Evolutionary conservation across 92 coral and sea anemone species (phyloP).

Genomic region (Umimayanthus chanpuru): DNA sequence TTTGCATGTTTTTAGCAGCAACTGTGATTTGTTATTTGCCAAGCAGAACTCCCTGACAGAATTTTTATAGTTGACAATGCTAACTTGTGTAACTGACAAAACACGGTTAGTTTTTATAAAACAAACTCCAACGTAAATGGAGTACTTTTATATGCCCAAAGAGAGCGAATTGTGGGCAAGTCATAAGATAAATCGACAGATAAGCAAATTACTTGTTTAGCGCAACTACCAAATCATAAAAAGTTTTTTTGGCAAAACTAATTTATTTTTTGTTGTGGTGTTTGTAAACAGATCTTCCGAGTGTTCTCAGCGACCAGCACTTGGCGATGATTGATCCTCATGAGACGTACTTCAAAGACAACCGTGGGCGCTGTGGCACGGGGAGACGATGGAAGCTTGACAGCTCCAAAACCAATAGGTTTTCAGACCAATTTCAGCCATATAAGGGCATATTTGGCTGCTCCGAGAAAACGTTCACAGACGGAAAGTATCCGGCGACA

Average conservation of each 20-base stretch:
- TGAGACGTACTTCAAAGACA: conserved; percentile 74
- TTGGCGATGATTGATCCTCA: conserved; percentile 89
- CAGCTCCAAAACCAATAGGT: conserved; percentile 9
- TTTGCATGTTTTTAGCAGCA: too few relatives aligned
- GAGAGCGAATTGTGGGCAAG: neutral
- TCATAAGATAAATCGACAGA: neutral
- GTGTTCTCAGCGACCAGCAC: conserved; percentile 73
- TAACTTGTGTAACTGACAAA: too few relatives aligned
- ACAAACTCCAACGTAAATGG: too few relatives aligned
- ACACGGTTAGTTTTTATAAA: too few relatives aligned
- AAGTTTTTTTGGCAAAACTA: neutral
- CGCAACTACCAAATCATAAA: neutral
- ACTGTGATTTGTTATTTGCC: too few relatives aligned
- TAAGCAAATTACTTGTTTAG: too few relatives aligned
- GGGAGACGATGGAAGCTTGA: conserved; percentile 60
- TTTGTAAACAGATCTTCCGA: conserved; percentile 74
- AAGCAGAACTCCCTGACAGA: too few relatives aligned
- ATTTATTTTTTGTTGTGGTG: neutral
- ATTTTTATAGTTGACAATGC: too few relatives aligned
- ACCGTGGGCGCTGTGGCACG: conserved; percentile 50
- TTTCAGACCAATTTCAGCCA: conserved; percentile 78
- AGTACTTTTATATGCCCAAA: neutral
- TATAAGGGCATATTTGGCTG: conserved; percentile 67
- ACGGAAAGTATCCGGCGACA: conserved; percentile 67
- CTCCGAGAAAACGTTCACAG: conserved; percentile 39